A percentile compares a stretch with the other conserved stretches of the same genome.
Conservation (phyloP, 2,797 vertebrate genomes). For the Sphaeramia orbicularis region DNA sequence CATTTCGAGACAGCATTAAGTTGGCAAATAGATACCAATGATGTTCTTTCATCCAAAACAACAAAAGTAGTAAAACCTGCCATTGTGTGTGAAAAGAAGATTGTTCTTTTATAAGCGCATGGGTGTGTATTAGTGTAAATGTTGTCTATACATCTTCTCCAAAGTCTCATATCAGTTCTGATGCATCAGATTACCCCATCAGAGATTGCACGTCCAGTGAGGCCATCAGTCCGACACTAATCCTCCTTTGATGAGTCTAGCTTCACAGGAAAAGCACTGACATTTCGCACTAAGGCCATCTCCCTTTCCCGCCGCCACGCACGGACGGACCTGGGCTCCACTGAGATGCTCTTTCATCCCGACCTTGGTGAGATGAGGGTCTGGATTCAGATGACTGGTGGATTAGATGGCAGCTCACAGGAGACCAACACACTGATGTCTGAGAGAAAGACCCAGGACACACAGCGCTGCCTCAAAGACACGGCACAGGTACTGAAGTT, state of each 20-base stretch:
- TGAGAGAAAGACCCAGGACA: slow-evolving; percentile 53
- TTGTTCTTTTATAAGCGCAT: not conserved
- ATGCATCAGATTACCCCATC: slow-evolving; percentile 78
- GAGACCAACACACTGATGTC: slow-evolving; percentile 66
- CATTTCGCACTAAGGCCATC: slow-evolving; percentile 81
- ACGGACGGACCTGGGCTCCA: slow-evolving; percentile 66
- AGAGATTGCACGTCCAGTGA: slow-evolving; percentile 52
- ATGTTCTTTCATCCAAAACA: slow-evolving; percentile 2
- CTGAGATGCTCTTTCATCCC: slow-evolving; percentile 78
- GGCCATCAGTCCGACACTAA: slow-evolving; percentile 80
- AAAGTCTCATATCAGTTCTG: slow-evolving; percentile 57
- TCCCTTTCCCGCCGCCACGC: slow-evolving; percentile 74
- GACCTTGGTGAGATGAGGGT: slow-evolving; percentile 76
- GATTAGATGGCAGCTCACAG: slow-evolving; percentile 72
- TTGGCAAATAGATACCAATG: not conserved
- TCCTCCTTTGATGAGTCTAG: slow-evolving; percentile 83
- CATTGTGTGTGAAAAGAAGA: not conserved
- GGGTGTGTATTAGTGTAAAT: slow-evolving; percentile 24
- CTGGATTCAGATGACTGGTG: slow-evolving; percentile 76
- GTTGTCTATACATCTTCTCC: slow-evolving; percentile 39
- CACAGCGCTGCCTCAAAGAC: slow-evolving; percentile 7
- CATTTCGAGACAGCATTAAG: slow-evolving; percentile 5
- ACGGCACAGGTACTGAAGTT: not conserved
- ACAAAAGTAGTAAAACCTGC: slow-evolving; percentile 15
- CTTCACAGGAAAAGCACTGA: slow-evolving; percentile 81